Evolutionary conservation across 1,140 invertebrate species (phyloP).

Genomic region (Octopus sinensis): DNA sequence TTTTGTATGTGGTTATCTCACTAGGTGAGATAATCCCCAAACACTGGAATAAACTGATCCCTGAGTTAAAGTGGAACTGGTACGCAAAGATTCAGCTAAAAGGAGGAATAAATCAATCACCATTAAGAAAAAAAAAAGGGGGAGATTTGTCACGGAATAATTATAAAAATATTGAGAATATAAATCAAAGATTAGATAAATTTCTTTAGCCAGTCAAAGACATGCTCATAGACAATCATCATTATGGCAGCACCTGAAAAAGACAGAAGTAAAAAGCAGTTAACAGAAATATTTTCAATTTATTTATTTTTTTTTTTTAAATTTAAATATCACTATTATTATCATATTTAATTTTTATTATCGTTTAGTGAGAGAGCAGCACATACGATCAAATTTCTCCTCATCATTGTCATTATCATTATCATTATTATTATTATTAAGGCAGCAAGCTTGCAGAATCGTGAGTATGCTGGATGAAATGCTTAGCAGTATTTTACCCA

Average conservation of each 20-base stretch:
- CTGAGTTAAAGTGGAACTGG: no score
- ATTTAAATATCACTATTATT: not conserved
- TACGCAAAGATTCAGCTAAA: no score
- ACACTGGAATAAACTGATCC: no score
- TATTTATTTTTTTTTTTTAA: not conserved
- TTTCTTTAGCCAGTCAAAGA: conserved; percentile 43
- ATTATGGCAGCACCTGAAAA: conserved; percentile 53
- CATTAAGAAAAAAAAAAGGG: no score
- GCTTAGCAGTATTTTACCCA: no score
- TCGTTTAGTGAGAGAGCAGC: not conserved
- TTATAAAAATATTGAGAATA: no score
- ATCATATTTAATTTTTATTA: not conserved
- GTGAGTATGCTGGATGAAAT: no score
- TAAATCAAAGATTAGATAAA: no score
- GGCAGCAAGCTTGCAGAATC: not conserved
- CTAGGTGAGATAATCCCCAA: no score
- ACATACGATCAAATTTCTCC: not conserved
- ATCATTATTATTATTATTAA: not conserved
- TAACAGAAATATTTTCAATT: conserved; percentile 7
- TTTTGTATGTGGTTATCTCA: no score
- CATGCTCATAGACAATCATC: conserved; percentile 48
- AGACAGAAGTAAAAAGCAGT: conserved; percentile 11
- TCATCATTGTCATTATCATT: not conserved
- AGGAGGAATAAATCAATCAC: no score
- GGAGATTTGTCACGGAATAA: no score